A percentile compares a stretch with the other conserved stretches of the same genome.
Evolutionary conservation across 2,888 invertebrate genomes (phyloP).

Genomic region (Holacanthella duospinosa): DNA sequence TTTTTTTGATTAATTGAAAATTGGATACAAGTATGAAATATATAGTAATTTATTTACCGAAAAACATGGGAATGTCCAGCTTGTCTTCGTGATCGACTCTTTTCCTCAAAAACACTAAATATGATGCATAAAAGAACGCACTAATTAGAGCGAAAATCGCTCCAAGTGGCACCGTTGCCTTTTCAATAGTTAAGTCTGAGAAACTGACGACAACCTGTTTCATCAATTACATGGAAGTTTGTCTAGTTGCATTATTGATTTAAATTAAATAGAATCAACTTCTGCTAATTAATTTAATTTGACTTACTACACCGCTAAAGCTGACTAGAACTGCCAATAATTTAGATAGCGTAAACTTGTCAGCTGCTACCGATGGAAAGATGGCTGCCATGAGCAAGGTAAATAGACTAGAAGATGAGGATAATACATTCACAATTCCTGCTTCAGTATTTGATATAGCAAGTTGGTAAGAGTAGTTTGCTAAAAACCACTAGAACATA

Average conservation of each 20-base stretch:
- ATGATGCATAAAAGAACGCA: conserved; percentile 79
- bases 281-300: no score
- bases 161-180: conserved; percentile 57
- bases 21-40: neutral
- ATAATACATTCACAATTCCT: conserved; percentile 76
- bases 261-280: conserved; percentile 1
- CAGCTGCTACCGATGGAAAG: conserved; percentile 69
- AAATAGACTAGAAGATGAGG: conserved; percentile 79
- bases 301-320: conserved; percentile 64
- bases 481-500: conserved; percentile 80
- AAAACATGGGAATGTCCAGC: conserved; percentile 88
- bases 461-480: conserved; percentile 84
- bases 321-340: conserved; percentile 66
- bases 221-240: neutral
- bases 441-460: conserved; percentile 73
- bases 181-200: conserved; percentile 57
- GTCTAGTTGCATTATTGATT: neutral
- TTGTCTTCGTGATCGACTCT: conserved; percentile 85
- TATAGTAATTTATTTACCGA: conserved; percentile 54
- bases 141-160: conserved; percentile 72
- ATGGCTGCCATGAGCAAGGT: conserved; percentile 75
- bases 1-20: neutral
- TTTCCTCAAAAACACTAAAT: conserved; percentile 73
- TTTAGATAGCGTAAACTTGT: conserved; percentile 78
- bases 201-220: conserved; percentile 62